Conservation (phyloP, 2,113 vertebrate species). For the Hylia prasina region DNA sequence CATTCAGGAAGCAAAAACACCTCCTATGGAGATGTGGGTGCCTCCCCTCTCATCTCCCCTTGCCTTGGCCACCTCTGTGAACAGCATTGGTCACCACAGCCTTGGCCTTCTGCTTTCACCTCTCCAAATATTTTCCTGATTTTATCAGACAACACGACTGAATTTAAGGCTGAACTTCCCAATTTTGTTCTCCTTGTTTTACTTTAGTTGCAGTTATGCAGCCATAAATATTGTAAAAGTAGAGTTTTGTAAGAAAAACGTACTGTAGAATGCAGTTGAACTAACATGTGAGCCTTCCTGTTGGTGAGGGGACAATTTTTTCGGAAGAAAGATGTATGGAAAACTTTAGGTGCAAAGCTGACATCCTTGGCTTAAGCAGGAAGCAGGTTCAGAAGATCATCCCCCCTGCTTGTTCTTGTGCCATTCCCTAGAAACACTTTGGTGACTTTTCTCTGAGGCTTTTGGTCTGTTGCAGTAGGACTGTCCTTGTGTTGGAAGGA, state of each 20-base stretch:
- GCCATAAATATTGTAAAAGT: background rate
- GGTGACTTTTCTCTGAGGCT: background rate
- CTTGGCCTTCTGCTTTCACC: background rate
- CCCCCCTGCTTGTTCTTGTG: background rate
- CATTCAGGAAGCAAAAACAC: background rate
- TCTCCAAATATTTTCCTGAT: background rate
- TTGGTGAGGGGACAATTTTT: background rate
- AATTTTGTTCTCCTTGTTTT: background rate
- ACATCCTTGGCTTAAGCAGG: background rate
- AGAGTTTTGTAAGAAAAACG: background rate
- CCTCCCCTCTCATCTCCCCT: background rate
- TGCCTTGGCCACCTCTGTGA: fast-evolving
- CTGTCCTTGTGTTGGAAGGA: background rate
- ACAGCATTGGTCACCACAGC: background rate
- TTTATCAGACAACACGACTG: background rate
- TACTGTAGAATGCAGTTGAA: background rate
- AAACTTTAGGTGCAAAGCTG: background rate
- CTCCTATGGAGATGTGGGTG: background rate
- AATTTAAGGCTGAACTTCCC: background rate
- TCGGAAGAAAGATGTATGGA: background rate
- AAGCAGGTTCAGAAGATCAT: background rate
- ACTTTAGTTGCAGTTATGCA: background rate
- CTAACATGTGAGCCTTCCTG: background rate
- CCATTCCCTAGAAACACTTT: background rate
- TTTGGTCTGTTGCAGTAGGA: background rate